Evolutionary conservation across 2,888 invertebrate genomes (phyloP).

Genomic region (Lasiommata megera): DNA sequence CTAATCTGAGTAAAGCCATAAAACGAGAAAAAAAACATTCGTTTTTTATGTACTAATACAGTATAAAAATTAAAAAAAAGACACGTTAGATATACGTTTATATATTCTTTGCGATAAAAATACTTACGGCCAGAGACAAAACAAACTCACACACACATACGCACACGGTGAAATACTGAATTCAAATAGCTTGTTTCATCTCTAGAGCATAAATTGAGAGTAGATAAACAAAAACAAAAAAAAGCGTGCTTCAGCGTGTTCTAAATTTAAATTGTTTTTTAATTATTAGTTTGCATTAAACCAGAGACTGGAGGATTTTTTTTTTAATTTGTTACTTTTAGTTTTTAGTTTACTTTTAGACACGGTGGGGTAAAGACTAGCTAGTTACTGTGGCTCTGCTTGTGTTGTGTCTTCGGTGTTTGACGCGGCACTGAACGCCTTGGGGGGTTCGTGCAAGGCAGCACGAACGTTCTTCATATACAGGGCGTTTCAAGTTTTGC

Average conservation of each 20-base stretch:
- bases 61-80: too few relatives aligned
- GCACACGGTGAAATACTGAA: background rate
- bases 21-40: too few relatives aligned
- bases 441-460: slow-evolving; percentile 41
- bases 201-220: background rate
- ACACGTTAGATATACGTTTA: too few relatives aligned
- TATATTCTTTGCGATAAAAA: too few relatives aligned
- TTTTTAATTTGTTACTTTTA: slow-evolving; percentile 32
- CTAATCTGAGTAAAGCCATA: too few relatives aligned
- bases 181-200: background rate
- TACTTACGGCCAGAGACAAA: slow-evolving; percentile 1
- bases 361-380: slow-evolving; percentile 45
- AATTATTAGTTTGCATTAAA: slow-evolving; percentile 25
- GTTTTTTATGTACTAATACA: too few relatives aligned
- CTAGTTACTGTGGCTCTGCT: slow-evolving; percentile 39
- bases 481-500: slow-evolving; percentile 34
- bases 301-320: slow-evolving; percentile 36
- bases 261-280: slow-evolving; percentile 6
- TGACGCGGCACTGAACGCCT: slow-evolving; percentile 49
- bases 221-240: background rate
- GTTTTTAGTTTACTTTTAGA: slow-evolving; percentile 38
- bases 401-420: slow-evolving; percentile 40
- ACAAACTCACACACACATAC: background rate
- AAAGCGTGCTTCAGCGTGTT: slow-evolving; percentile 29
- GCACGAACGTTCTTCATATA: slow-evolving; percentile 46